phyloP scores from a whole-genome alignment of 2,888 invertebrate species.

The Amaurobius ferox region DNA sequence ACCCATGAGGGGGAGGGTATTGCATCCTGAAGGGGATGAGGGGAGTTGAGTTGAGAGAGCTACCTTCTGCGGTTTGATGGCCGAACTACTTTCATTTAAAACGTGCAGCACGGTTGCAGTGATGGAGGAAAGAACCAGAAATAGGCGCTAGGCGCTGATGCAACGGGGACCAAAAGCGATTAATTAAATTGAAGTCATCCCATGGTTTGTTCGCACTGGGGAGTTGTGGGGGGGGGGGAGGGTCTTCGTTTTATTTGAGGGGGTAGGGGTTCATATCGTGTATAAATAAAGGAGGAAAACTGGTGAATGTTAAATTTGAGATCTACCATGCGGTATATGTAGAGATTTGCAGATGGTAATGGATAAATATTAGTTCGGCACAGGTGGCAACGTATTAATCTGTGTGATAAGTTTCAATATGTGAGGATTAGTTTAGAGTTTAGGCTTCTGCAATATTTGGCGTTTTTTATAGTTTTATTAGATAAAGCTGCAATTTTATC shows the following conservation, averaged over 20 bases:
- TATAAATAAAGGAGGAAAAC: background rate
- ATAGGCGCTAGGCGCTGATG: conserved; percentile 28
- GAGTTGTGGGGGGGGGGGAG: background rate
- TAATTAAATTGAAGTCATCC: conserved; percentile 69
- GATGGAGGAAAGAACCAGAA: background rate
- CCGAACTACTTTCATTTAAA: conserved; percentile 62
- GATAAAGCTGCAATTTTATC: too few relatives aligned
- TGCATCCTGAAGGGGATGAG: background rate
- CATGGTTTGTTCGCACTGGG: conserved; percentile 34
- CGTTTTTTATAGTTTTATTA: too few relatives aligned
- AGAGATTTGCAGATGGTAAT: background rate
- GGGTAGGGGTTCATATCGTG: background rate
- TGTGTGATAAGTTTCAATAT: too few relatives aligned
- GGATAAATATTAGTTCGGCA: too few relatives aligned
- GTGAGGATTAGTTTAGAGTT: too few relatives aligned
- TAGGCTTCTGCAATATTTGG: too few relatives aligned
- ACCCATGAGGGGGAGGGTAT: background rate
- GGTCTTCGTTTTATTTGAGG: background rate
- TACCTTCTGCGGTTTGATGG: conserved; percentile 71
- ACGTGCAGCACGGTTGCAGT: background rate
- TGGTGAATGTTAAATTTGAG: background rate
- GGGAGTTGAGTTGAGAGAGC: conserved; percentile 10
- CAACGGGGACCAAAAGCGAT: conserved; percentile 52
- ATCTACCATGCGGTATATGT: background rate
- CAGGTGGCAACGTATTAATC: too few relatives aligned